Conservation (phyloP, 2,797 vertebrate species). For the Oreochromis mossambicus region DNA sequence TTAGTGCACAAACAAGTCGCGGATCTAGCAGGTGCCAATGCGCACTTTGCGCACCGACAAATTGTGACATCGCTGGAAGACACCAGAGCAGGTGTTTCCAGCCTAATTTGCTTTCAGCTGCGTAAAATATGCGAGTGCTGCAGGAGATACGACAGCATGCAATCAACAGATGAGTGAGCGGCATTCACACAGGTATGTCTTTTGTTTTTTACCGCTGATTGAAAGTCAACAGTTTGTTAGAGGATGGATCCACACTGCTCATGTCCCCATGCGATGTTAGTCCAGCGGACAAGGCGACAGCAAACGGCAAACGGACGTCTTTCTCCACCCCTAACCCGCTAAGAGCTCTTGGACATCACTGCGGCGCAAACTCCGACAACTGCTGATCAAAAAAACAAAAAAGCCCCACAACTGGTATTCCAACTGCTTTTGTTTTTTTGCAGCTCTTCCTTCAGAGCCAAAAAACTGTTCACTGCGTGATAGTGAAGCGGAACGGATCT, state of each 20-base stretch:
- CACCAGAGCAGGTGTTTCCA: constrained; percentile 22
- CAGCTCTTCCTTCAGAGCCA: constrained; percentile 15
- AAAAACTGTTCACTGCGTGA: constrained; percentile 37
- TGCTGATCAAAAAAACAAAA: constrained; percentile 18
- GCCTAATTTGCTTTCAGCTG: not conserved
- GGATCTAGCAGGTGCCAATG: not conserved
- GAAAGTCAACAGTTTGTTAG: constrained; percentile 86
- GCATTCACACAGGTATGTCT: constrained; percentile 22
- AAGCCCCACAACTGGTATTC: not conserved
- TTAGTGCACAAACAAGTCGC: not conserved
- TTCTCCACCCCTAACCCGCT: not conserved
- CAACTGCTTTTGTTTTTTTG: not conserved
- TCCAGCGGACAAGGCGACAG: constrained; percentile 54
- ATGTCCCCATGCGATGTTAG: constrained; percentile 79
- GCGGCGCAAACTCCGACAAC: constrained; percentile 39
- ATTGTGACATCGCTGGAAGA: not conserved
- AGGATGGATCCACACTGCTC: constrained; percentile 79
- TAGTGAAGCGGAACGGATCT: constrained; percentile 40
- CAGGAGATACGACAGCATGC: constrained; percentile 19
- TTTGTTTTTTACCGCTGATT: constrained; percentile 79
- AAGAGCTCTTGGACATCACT: constrained; percentile 47
- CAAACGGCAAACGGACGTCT: constrained; percentile 23
- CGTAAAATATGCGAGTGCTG: constrained; percentile 24
- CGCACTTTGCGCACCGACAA: constrained; percentile 11
- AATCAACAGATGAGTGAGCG: constrained; percentile 65